phyloP scores from a whole-genome alignment of 2,113 vertebrate genomes.

The Trachemys scripta region DNA sequence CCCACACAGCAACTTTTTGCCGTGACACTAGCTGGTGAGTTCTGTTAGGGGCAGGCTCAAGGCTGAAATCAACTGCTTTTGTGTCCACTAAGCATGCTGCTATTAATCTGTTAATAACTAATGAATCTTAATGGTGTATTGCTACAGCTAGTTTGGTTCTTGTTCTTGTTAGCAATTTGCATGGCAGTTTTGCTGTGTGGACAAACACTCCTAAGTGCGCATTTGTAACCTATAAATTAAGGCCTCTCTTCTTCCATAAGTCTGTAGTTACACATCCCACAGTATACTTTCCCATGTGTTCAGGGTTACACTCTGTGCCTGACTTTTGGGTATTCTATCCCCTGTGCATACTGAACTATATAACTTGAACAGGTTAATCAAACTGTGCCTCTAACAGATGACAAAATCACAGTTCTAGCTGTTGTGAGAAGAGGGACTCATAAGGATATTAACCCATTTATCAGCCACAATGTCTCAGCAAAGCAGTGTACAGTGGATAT shows the following conservation, averaged over 20 bases:
- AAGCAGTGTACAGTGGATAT: not conserved
- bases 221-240: not conserved
- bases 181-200: not conserved
- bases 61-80: slow-evolving; percentile 1
- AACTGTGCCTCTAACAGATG: not conserved
- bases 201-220: not conserved
- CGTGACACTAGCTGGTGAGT: not conserved
- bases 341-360: not conserved
- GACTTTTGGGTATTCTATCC: accelerated
- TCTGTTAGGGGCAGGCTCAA: accelerated
- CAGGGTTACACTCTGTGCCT: not conserved
- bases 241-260: not conserved
- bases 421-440: not conserved
- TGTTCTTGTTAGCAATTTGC: not conserved
- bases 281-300: not conserved
- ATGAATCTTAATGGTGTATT: not conserved
- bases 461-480: not conserved
- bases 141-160: not conserved
- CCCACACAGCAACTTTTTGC: slow-evolving; percentile 49
- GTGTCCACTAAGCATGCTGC: slow-evolving; percentile 28
- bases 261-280: accelerated
- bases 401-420: not conserved
- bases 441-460: not conserved
- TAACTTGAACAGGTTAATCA: not conserved
- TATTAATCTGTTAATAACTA: not conserved